A percentile compares a stretch with the other conserved stretches of the same genome.
phyloP scores from a whole-genome alignment of 1,140 invertebrate genomes.

The Vanessa tameamea region DNA sequence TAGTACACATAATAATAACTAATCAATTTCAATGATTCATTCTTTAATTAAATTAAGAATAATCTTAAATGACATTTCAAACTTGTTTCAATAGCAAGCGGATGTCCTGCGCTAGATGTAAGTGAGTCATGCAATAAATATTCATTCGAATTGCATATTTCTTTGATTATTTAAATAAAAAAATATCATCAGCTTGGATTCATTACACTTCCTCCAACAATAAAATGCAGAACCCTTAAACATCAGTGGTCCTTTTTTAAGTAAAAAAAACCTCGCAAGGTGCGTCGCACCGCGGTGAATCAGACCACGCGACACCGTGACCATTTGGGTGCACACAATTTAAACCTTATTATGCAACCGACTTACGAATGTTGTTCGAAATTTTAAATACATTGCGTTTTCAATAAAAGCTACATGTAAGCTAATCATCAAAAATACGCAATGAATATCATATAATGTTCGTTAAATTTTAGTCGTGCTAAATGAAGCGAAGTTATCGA shows the following conservation, averaged over 20 bases:
- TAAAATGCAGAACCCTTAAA: constrained; percentile 47
- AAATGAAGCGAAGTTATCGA: constrained; percentile 37
- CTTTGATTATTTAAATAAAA: constrained; percentile 4
- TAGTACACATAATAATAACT: not conserved
- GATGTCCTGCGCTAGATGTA: constrained; percentile 13
- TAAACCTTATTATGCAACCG: constrained; percentile 33
- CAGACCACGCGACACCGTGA: constrained; percentile 70
- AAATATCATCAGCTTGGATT: not conserved
- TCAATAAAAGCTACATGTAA: not conserved
- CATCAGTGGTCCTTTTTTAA: constrained; percentile 40
- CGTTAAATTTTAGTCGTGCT: constrained; percentile 24
- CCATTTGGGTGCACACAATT: constrained; percentile 51
- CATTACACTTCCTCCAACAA: not conserved
- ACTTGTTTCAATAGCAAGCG: constrained; percentile 6
- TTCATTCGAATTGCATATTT: not conserved
- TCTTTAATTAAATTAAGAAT: constrained; percentile 2
- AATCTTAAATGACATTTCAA: constrained; percentile 5
- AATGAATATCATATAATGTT: constrained; percentile 26
- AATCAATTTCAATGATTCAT: constrained; percentile 1
- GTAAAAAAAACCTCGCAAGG: constrained; percentile 54
- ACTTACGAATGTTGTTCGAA: not conserved
- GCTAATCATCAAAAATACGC: not conserved
- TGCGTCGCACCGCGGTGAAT: constrained; percentile 61
- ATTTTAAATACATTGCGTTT: not conserved
- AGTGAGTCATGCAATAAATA: constrained; percentile 4